A percentile compares a stretch with the other conserved stretches of the same genome.
Conservation (phyloP, 1,140 invertebrate genomes). For the Apis florea region DNA sequence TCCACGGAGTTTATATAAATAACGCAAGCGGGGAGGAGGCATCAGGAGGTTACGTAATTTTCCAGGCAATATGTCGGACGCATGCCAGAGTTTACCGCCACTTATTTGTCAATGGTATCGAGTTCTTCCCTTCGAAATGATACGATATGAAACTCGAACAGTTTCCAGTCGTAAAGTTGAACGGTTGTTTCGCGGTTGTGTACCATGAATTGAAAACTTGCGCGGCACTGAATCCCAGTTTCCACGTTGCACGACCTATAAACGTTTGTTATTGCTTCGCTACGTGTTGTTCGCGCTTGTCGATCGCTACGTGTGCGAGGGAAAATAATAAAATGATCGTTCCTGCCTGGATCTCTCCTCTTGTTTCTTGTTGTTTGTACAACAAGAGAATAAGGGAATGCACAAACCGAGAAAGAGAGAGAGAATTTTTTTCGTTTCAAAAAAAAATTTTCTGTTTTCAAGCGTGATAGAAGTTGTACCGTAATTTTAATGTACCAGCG, state of each 20-base stretch:
- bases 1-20: constrained; percentile 15
- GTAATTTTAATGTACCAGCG: too few relatives aligned
- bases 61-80: not conserved
- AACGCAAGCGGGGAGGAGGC: not conserved
- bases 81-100: constrained; percentile 10
- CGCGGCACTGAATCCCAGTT: not conserved
- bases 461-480: too few relatives aligned
- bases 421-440: too few relatives aligned
- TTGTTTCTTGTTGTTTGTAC: not conserved
- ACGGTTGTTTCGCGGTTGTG: not conserved
- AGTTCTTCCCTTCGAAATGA: not conserved
- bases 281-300: not conserved
- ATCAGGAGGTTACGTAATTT: constrained; percentile 12
- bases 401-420: too few relatives aligned
- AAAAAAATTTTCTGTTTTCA: too few relatives aligned
- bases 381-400: not conserved
- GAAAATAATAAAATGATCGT: not conserved
- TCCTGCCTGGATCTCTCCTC: not conserved
- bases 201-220: not conserved
- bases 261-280: constrained; percentile 12
- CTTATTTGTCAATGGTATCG: constrained; percentile 41
- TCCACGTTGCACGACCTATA: not conserved
- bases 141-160: constrained; percentile 1
- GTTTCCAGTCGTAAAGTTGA: constrained; percentile 20
- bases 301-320: not conserved